Percentiles rank a stretch among this genome's conserved stretches.
These are phyloP conservation scores for Typhlichthys subterraneus DNA, from an alignment of 2,797 vertebrate genomes.

Conservation along the genomic window DNA sequence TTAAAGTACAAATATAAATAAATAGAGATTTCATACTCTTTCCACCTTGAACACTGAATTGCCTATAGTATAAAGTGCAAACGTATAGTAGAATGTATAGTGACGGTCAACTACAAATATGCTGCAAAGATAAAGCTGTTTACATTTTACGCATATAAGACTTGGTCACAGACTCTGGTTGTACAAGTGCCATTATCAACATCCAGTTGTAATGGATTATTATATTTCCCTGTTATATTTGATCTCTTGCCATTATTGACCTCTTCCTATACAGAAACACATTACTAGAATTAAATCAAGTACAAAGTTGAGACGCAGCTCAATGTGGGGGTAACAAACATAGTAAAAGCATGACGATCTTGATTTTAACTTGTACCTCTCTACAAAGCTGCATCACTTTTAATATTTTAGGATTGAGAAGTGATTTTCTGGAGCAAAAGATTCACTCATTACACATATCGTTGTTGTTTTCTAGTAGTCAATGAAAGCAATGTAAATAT, in stretches of 20 bases:
- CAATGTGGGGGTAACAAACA: constrained; percentile 29
- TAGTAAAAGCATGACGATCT: constrained; percentile 47
- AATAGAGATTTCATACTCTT: constrained; percentile 21
- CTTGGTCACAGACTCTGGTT: constrained; percentile 40
- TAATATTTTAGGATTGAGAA: constrained; percentile 26
- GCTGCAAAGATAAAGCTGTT: constrained; percentile 51
- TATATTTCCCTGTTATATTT: constrained; percentile 18
- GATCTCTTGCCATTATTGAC: constrained; percentile 4
- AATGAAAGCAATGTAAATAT: constrained; percentile 51
- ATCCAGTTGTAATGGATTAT: constrained; percentile 52
- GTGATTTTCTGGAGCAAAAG: constrained; percentile 36
- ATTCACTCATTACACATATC: constrained; percentile 40
- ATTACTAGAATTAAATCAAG: constrained; percentile 1
- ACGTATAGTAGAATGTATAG: constrained; percentile 53
- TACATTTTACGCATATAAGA: constrained; percentile 64
- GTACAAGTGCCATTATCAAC: constrained; percentile 58
- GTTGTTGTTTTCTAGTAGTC: constrained; percentile 29
- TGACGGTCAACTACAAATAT: constrained; percentile 28
- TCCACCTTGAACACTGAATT: constrained; percentile 18
- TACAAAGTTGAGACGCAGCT: constrained; percentile 3
- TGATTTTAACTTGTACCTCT: constrained; percentile 37
- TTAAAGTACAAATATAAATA: constrained; percentile 29
- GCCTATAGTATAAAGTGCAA: constrained; percentile 59
- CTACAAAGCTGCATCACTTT: constrained; percentile 41
- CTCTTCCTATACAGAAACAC: constrained; percentile 3